Base-by-base conservation (phyloP, 2,888 invertebrate genomes). In the Melipona beecheii region DNA sequence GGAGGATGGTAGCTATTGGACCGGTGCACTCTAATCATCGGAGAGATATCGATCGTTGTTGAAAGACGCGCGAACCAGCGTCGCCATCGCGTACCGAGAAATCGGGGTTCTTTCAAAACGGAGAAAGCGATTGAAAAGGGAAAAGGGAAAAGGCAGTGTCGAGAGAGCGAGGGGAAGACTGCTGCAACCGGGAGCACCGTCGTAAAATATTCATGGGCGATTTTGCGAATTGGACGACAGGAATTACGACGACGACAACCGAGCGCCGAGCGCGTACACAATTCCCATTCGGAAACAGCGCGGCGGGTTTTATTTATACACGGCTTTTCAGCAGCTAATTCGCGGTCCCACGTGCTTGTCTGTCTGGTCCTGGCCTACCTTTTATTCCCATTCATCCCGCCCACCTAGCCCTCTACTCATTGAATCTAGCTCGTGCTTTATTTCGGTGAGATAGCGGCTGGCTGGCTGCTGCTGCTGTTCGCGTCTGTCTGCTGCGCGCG, bases 261-360 rank as follows among this genome's bases (percentile, higher is more conserved):
- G 69, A 4, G 54, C 15, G 15, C n/a, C 17, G 13, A 71, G 77
- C 49, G 66, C 69, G 69, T 15, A 62, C 80, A 73, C 73, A 79
- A 50, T 71, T 58, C 52, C 64, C 69, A 31, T 21, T 21, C 75
- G 81, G 72, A 73, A 80, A 83, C 84, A 74, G 49, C 73, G 52
- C 73, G 66, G 64, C 74, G 9, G 9, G 58, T 85, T 90, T 90
- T 90, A 91, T 90, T 90, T 90, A 87, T 82, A 90, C 88, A 75
- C 82, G 11, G 81, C 76, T 90, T 87, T 91, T 88, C 90, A 90
- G 65, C 84, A 73, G 90, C 86, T 90, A 89, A 90, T 86, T 85
- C 87, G 68, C 56, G 70, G 52, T 68, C 85, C 73, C 79, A 54
- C 82, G 75, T 73, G 85, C 81, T 74, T 70, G 81, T 80, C 80